Evolutionary conservation across 2,888 invertebrate genomes (phyloP).

Genomic region (Acronicta leporina): DNA sequence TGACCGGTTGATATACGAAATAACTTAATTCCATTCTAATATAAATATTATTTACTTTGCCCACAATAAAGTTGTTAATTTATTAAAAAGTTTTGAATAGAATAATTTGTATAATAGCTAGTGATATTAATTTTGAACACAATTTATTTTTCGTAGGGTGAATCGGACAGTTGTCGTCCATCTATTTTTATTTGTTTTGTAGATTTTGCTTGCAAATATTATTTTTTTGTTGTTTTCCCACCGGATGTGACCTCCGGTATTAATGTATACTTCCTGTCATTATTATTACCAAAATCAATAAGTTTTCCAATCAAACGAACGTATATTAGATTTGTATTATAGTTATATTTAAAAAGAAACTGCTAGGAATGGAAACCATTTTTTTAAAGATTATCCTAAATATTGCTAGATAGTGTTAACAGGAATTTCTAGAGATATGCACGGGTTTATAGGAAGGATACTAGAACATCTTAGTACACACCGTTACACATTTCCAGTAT

Average conservation of each 20-base stretch:
- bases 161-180: slow-evolving; percentile 3
- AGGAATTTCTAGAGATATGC: slow-evolving; percentile 33
- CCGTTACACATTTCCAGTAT: no score
- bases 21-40: not conserved
- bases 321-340: not conserved
- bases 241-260: slow-evolving; percentile 28
- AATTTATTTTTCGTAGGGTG: slow-evolving; percentile 14
- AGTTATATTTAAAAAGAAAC: not conserved
- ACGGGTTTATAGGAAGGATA: no score
- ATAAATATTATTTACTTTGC: slow-evolving; percentile 8
- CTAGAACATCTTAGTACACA: no score
- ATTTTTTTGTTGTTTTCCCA: slow-evolving; percentile 22
- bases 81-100: slow-evolving; percentile 18
- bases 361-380: not conserved
- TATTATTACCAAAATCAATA: slow-evolving; percentile 21
- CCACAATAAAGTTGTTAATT: slow-evolving; percentile 7
- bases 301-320: not conserved
- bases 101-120: slow-evolving; percentile 19
- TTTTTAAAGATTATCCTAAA: slow-evolving; percentile 9
- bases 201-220: slow-evolving; percentile 17
- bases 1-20: slow-evolving; percentile 12
- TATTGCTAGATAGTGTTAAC: slow-evolving; percentile 48
- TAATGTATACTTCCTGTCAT: slow-evolving; percentile 19
- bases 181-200: slow-evolving; percentile 12
- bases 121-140: slow-evolving; percentile 10